These are phyloP conservation scores for Colius striatus DNA, from an alignment of 2,113 vertebrate genomes.

Conservation along the genomic window DNA sequence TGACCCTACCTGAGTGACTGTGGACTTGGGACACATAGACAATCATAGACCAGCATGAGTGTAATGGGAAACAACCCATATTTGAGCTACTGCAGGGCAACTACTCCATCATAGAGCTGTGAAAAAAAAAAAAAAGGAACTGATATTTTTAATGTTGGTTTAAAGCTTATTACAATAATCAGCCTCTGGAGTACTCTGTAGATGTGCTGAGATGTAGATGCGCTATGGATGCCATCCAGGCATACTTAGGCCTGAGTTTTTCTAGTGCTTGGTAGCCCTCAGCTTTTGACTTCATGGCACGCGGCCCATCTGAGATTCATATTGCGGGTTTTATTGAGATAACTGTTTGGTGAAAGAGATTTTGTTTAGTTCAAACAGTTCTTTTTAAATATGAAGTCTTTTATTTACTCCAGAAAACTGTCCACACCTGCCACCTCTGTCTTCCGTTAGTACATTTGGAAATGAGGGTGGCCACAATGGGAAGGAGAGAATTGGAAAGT, in stretches of 20 bases:
- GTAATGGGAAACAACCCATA: background rate
- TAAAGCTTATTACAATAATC: background rate
- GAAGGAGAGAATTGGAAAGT: background rate
- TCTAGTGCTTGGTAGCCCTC: background rate
- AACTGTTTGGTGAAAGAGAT: background rate
- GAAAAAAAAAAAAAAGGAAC: background rate
- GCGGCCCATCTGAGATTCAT: background rate
- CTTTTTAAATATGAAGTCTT: background rate
- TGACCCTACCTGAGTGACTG: background rate
- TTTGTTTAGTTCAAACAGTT: background rate
- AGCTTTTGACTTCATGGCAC: background rate
- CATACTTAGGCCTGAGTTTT: background rate
- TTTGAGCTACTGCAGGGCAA: background rate
- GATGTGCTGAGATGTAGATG: background rate
- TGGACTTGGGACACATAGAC: background rate
- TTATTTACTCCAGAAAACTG: background rate
- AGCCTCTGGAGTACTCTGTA: background rate
- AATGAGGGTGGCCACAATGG: background rate
- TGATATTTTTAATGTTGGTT: background rate
- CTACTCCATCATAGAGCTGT: background rate
- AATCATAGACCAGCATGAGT: rapidly evolving
- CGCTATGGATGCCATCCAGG: background rate
- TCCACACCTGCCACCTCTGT: background rate
- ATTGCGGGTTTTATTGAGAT: background rate
- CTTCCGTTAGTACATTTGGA: background rate